phyloP scores from a whole-genome alignment of 2,888 invertebrate genomes.

The Bhutanitis thaidina region DNA sequence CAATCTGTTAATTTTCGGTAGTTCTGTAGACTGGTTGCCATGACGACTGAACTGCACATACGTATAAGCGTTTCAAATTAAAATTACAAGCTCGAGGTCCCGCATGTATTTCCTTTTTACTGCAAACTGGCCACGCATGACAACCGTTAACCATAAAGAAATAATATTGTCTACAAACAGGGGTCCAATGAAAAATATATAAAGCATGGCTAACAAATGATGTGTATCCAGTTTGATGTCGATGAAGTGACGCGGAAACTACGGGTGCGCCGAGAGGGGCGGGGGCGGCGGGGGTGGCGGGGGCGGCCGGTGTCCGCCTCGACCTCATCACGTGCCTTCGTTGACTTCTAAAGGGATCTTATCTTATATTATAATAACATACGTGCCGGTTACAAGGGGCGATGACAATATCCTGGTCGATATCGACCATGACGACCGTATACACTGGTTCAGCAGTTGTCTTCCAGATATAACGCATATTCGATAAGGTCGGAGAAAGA shows the following conservation, averaged over 20 bases:
- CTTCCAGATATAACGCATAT: no score
- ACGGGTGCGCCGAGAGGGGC: constrained; percentile 1
- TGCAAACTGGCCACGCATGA: not conserved
- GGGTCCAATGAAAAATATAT: constrained; percentile 15
- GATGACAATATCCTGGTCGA: no score
- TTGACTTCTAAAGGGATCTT: not conserved
- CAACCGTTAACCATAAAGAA: not conserved
- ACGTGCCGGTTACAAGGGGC: no score
- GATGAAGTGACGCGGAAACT: constrained; percentile 12
- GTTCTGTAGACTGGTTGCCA: no score
- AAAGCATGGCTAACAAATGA: constrained; percentile 15
- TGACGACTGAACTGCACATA: no score
- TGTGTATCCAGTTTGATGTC: constrained; percentile 3
- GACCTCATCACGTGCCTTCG: not conserved
- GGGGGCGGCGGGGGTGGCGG: not conserved
- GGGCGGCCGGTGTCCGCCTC: not conserved
- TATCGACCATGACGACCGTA: no score
- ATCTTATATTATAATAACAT: no score
- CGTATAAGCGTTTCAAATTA: no score
- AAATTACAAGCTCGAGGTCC: no score
- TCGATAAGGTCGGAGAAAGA: no score
- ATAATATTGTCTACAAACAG: not conserved
- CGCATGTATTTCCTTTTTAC: not conserved
- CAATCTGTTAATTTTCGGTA: no score
- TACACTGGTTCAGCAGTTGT: no score